A percentile compares a stretch with the other conserved stretches of the same genome.
Conservation (phyloP, 2,888 invertebrate genomes). For the Cerastis rubricosa region DNA sequence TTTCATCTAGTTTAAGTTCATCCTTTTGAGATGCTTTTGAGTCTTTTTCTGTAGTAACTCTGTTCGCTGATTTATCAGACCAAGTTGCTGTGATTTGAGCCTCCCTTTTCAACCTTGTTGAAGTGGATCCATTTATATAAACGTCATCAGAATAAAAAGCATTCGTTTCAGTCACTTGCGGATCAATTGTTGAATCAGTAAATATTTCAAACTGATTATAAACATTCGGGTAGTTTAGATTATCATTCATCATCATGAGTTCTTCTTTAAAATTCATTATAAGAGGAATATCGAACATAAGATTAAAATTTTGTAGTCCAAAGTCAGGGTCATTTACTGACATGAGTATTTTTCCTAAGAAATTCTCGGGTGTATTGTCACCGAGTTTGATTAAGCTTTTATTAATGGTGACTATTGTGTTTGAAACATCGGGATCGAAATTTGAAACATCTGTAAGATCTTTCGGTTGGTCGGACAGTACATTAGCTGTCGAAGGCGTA, state of each 20-base stretch:
- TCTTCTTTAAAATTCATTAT: slow-evolving; percentile 39
- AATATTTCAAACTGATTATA: slow-evolving; percentile 20
- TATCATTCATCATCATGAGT: slow-evolving; percentile 20
- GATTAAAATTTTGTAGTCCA: slow-evolving; percentile 37
- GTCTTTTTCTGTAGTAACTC: too few relatives aligned
- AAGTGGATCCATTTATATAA: background rate
- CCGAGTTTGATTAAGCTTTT: slow-evolving; percentile 16
- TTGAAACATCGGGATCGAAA: background rate
- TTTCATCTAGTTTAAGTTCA: background rate
- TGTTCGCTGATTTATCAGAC: background rate
- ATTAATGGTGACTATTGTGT: slow-evolving; percentile 26
- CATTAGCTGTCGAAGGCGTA: background rate
- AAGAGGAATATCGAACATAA: slow-evolving; percentile 49
- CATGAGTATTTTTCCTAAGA: slow-evolving; percentile 41
- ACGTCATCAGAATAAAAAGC: background rate
- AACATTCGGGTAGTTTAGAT: background rate
- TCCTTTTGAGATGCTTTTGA: background rate
- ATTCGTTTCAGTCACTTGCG: background rate
- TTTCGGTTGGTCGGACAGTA: too few relatives aligned
- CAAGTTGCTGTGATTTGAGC: background rate
- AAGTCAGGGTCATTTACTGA: slow-evolving; percentile 36
- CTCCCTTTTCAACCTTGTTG: slow-evolving; percentile 10
- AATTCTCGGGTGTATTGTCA: background rate
- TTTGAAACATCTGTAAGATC: background rate
- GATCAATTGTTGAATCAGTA: background rate